Conservation (phyloP, 2,113 vertebrate species). For the Pluvialis apricaria region DNA sequence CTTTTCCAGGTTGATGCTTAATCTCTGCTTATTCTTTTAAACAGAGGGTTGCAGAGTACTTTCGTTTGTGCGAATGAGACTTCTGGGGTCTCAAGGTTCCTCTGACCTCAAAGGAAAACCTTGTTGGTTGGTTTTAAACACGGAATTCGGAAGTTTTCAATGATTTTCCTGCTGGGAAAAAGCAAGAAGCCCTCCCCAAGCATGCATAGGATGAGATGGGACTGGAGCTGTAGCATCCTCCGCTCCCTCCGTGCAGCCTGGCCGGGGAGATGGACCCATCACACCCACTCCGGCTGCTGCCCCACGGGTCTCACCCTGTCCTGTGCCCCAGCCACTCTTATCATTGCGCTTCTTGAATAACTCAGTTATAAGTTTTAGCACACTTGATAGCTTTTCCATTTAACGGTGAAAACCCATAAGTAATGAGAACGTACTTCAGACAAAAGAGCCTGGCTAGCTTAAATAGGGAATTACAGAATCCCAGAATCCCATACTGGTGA, state of each 20-base stretch:
- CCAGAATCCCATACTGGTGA: too few species aligned
- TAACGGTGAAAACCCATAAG: not conserved
- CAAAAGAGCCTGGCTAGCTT: not conserved
- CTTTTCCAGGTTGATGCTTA: not conserved
- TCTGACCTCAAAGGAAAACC: not conserved
- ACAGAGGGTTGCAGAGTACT: not conserved
- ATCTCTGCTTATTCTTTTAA: not conserved
- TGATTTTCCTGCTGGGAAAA: not conserved
- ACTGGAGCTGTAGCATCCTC: not conserved
- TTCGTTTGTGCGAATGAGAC: not conserved
- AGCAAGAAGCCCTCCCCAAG: not conserved
- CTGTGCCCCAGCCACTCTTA: fast-evolving
- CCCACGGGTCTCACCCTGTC: not conserved
- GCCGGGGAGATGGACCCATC: not conserved
- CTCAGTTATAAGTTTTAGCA: not conserved
- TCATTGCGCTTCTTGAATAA: not conserved
- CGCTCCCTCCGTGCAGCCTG: not conserved
- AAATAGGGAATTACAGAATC: not conserved
- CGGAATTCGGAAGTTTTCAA: not conserved
- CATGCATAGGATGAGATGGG: fast-evolving
- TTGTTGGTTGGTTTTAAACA: not conserved
- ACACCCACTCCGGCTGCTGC: not conserved
- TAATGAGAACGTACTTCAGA: not conserved
- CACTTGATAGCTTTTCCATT: not conserved
- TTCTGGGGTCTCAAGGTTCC: not conserved